Evolutionary conservation across 2,888 invertebrate species (phyloP), one percentile per base, ranked within the genome.

Genomic region (Hyles lineata): DNA sequence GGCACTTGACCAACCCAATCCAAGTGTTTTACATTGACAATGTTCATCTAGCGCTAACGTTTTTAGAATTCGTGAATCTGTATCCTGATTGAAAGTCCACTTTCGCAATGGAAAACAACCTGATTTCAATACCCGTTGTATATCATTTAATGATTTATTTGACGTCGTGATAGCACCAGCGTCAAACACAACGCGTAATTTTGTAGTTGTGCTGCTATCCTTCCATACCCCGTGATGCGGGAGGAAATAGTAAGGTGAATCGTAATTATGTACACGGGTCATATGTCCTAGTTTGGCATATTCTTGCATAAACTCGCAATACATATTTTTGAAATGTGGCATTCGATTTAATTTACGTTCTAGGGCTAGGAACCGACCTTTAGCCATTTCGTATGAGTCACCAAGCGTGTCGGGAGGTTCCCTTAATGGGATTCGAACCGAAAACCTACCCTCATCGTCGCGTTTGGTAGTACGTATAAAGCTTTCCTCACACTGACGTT

Each of bases 381-480:
- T 29, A 9, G 76, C 77, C 60, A n/a, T 23, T 23, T 58, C 60
- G 63, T 63, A 74, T 5, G 73, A 62, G 43, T 75, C 74, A n/a
- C 76, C 74, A 19, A 76, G 61, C 15, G 21, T 55, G 23, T 74
- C 72, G 25, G 75, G 52, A 29, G 75, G 74, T 58, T 74, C 70
- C 4, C 72, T 72, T 11, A 78, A 62, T n/a, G 74, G 76, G n/a
- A 76, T 74, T 15, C 69, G 73, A 21, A 78, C 76, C 21, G n/a
- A 62, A 35, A 73, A 76, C 11, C 73, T 35, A 61, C 75, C 77
- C 21, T 62, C 19, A 17, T 29, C 19, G 35, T 35, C 35, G 35
- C 62, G 62, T 25, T 19, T 62, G 2, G 62, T 62, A 17, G 29
- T 61, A 19, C 29, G 15, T 7, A 61, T 19, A 19, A 61, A 61